Evolutionary conservation across 1,140 invertebrate species (phyloP).

Genomic region (Papilio machaon): DNA sequence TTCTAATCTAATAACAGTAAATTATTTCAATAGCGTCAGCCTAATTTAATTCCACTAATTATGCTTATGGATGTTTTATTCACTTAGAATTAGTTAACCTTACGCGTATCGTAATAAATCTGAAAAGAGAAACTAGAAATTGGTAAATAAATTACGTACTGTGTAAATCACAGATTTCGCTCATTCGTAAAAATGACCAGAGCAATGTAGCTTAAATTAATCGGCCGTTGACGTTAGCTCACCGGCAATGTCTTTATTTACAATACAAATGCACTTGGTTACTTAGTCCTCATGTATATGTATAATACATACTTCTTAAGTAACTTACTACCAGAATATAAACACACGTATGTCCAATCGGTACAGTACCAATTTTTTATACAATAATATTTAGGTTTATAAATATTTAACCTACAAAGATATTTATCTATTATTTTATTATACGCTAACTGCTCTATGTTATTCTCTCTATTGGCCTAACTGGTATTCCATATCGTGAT

Average conservation of each 20-base stretch:
- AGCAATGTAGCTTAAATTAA: conserved; percentile 23
- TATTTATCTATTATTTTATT: background rate
- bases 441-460: background rate
- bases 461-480: background rate
- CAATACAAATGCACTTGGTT: conserved; percentile 49
- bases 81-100: background rate
- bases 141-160: background rate
- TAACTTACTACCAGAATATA: background rate
- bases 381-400: background rate
- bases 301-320: conserved; percentile 18
- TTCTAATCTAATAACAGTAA: background rate
- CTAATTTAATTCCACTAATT: background rate
- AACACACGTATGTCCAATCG: background rate
- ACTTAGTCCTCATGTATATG: conserved; percentile 44
- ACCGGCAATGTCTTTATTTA: conserved; percentile 44
- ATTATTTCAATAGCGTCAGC: no score
- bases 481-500: no score
- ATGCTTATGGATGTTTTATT: background rate
- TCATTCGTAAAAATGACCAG: background rate
- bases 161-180: background rate
- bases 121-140: background rate
- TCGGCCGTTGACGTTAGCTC: conserved; percentile 4
- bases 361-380: background rate
- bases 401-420: background rate
- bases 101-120: background rate